Evolutionary conservation across 2,888 invertebrate species (phyloP), one percentile per base, ranked within the genome.

Genomic region (Hirudinaria manillensis): DNA sequence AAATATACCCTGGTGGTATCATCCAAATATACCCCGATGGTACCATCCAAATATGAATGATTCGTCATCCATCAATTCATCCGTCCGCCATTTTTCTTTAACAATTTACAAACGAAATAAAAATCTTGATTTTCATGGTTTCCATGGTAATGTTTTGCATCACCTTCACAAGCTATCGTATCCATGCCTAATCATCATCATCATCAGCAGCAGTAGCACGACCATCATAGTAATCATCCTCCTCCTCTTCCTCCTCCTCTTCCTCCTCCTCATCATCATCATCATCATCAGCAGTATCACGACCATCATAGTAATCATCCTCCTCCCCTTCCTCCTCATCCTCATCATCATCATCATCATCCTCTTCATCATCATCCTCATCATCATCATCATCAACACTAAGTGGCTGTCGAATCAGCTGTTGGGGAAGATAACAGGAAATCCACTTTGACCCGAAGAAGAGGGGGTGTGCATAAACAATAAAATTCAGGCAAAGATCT

Each of bases 161-260:
- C 27, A 21, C 13, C 3, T 56, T 56, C 56, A 21, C 21, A 24
- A 7, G n/a, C 13, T 56, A 56, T 56, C 56, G 21, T 53, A 21
- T 21, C 56, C 56, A 56, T 56, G 21, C n/a, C 56, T 53, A 45
- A 45, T 27, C 71, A 71, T 74, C 65, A 67, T 70, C 70, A 76
- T 68, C 68, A 76, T 76, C 74, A 75, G 38, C 67, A 76, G 66
- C 76, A 74, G 67, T 74, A 76, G 75, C 76, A 76, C 67, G 74
- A 74, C 75, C 76, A 76, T 75, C 76, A 76, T 75, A 73, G 66
- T 75, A 73, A 76, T 75, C 76, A 76, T 67, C 74, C 65, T 67
- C 76, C 75, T 75, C 76, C 75, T 76, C 76, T 67, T 76, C 76
- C 34, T 76, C 76, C 75, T 76, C 76, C 75, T 76, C 74, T 75